Evolutionary conservation across 2,888 invertebrate genomes (phyloP), one percentile per base, ranked within the genome.

Genomic region (Thymelicus sylvestris): DNA sequence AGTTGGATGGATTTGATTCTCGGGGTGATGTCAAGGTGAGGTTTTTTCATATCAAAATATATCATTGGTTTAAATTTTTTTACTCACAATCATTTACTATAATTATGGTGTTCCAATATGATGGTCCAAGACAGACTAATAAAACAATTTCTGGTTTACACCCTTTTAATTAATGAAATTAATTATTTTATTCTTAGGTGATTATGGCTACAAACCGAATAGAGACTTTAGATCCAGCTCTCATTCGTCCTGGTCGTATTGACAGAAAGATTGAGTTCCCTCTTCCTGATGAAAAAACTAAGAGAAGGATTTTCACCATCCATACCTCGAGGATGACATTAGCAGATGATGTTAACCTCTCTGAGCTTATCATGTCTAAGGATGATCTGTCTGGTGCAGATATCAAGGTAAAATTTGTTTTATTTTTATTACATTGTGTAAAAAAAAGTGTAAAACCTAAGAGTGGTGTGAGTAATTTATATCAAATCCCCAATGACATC

Each of bases 191-290:
- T 71, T 75, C 86, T 5, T 84, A 97, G 96, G 98, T 98, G 15
- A 97, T 99, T 52, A 99, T 99, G 99, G 99, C 99, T 0, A 99
- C 99, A 44, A 99, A 99, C 87, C 96, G 99, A 79, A 99, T 99
- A 85, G 99, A 99, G 93, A 99, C 99, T 0, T 94, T 99, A 60
- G 99, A 99, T 91, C 99, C 99, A 2, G 99, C 99, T 57, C 95
- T 99, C 60, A 99, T 99, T 87, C 96, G 99, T 78, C 99, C 99
- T 0, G 99, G 99, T 24, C 96, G 99, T 87, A 99, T 99, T 80
- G 99, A 99, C 93, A 95, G 99, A 68, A 99, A 99, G 93, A 99
- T 99, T 75, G 99, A 99, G 91, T 99, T 99, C 87, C 99, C 99
- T 0, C 94, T 99, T 66, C 99, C 99, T 0, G 99, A 99, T 93